Evolutionary conservation across 1,140 invertebrate genomes (phyloP), one percentile per base, ranked within the genome.

Genomic region (Heliconius congener): DNA sequence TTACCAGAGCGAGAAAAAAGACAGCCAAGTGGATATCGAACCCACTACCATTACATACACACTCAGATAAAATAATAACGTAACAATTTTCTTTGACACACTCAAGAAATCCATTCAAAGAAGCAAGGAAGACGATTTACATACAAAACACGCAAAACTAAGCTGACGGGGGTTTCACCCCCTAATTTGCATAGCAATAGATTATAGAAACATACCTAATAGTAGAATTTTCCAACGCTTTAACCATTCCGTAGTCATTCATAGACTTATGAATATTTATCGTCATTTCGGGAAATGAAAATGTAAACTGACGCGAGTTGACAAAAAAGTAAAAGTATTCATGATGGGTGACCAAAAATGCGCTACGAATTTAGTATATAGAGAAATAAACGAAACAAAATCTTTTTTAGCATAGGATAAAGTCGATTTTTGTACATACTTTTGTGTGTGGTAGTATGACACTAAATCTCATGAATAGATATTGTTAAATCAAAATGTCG

Each of bases 401-500:
- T 23, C 9, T 3, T 30, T 27, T 66, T 4, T 27, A 66, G 1
- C 0, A 5, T 13, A 13, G 0, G 27, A 16, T 66, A 66, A 66
- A 30, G 60, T 23, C 23, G 60, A 66, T 30, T 30, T 30, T 66
- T 66, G 60, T 66, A 66, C 4, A 66, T 66, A 5, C 27, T 66
- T 66, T 27, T 11, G 1, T 30, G 9, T 27, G 8, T 4, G 11
- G 60, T 30, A 16, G 0, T 27, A 30, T 30, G 23, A 23, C 60
- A 66, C 23, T 66, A 66, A 66, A 30, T 66, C 60, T 66, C 60
- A 66, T 66, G 60, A 66, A 66, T 66, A 66, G 60, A 66, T 66
- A 66, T 66, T 66, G 60, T 30, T 66, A 66, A 66, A 66, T 66
- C 11, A 66, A 66, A 66, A 30, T 9, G 23, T 66, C 13, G 60